These are phyloP conservation scores for Toxonevra muliebris DNA, from an alignment of 2,888 invertebrate genomes.

Conservation along the genomic window DNA sequence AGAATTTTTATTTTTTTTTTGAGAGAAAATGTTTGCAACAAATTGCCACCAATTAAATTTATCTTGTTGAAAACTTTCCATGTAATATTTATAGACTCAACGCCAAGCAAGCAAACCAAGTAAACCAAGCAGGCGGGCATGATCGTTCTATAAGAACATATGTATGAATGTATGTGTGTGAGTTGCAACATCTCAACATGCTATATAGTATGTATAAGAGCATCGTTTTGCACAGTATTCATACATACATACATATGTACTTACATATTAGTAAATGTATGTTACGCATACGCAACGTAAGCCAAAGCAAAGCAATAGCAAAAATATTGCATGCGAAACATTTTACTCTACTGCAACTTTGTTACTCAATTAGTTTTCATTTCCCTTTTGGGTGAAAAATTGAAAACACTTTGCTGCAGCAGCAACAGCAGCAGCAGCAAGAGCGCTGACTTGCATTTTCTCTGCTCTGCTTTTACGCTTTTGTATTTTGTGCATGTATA, in stretches of 20 bases:
- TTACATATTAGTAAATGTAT: not conserved
- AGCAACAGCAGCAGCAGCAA: not conserved
- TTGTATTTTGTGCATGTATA: no score
- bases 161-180: no score
- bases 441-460: no score
- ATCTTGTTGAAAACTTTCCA: slow-evolving; percentile 58
- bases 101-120: not conserved
- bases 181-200: no score
- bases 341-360: slow-evolving; percentile 46
- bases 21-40: slow-evolving; percentile 48
- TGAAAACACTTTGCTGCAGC: slow-evolving; percentile 47
- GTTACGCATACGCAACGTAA: not conserved
- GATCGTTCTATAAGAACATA: no score
- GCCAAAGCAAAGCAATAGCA: not conserved
- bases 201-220: no score
- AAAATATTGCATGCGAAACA: slow-evolving; percentile 5
- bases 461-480: no score
- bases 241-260: not conserved
- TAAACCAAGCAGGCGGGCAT: no score
- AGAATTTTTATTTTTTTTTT: slow-evolving; percentile 3
- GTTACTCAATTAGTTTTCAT: slow-evolving; percentile 58
- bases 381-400: slow-evolving; percentile 49
- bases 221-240: no score
- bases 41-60: slow-evolving; percentile 61
- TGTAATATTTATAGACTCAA: slow-evolving; percentile 56